Evolutionary conservation across 37 sponge, comb jelly and placozoan species (phyloP).

Genomic region (Dysidea cf. avara): DNA sequence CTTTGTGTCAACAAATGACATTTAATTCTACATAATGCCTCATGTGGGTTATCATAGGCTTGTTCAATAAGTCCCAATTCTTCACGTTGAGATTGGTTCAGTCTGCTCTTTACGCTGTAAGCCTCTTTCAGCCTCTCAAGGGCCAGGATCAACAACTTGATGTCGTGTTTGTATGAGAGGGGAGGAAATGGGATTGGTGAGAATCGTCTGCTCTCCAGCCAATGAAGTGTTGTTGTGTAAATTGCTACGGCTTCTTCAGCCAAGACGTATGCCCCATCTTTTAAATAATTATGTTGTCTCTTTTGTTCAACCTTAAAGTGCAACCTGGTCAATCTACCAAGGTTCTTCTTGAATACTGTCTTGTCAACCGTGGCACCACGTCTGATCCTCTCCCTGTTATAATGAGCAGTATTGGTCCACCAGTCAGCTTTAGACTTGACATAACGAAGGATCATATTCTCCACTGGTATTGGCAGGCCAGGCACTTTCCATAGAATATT

Average conservation of each 20-base stretch:
- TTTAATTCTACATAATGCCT: constrained; percentile 96
- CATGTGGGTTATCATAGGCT: constrained; percentile 99
- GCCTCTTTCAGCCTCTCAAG: constrained; percentile 99
- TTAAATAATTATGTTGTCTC: constrained; percentile 98
- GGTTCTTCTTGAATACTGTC: constrained; percentile 99
- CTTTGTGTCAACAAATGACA: constrained; percentile 95
- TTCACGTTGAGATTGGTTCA: constrained; percentile 97
- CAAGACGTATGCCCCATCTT: constrained; percentile 97
- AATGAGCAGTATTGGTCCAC: constrained; percentile 99
- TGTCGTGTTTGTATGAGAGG: constrained; percentile 98
- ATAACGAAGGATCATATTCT: constrained; percentile 99
- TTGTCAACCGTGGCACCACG: constrained; percentile 98
- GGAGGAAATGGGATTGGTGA: constrained; percentile 99
- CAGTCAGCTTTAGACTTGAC: constrained; percentile 99
- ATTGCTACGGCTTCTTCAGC: constrained; percentile 99
- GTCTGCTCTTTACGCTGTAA: constrained; percentile 94
- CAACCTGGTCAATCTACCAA: constrained; percentile 92
- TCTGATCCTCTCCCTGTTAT: constrained; percentile 96
- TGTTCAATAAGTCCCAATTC: constrained; percentile 98
- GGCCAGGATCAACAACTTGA: constrained; percentile 96
- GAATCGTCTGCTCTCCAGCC: constrained; percentile 98
- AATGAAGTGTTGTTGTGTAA: constrained; percentile 98
- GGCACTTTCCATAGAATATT: constrained; percentile 99
- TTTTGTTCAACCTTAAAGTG: constrained; percentile 98
- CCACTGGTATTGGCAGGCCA: constrained; percentile 93